Percentiles rank a stretch among this genome's conserved stretches.
These are phyloP conservation scores for Ceratina australensis DNA, from an alignment of 1,140 invertebrate genomes.

Conservation along the genomic window DNA sequence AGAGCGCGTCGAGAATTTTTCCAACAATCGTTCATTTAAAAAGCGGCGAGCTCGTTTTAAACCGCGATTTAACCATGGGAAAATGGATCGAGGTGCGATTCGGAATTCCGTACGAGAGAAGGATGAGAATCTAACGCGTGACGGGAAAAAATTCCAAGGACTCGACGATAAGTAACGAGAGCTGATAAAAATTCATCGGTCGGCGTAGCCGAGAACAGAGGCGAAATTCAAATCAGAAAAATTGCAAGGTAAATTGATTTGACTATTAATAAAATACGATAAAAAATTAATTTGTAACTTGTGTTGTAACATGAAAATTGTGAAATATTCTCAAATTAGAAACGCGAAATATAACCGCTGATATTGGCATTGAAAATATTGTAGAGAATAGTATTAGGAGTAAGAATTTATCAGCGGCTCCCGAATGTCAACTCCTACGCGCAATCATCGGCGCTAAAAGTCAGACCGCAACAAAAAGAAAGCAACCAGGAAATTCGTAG, in stretches of 20 bases:
- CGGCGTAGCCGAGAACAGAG: background rate
- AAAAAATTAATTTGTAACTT: too few relatives aligned
- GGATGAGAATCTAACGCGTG: background rate
- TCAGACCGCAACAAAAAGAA: background rate
- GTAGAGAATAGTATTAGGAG: background rate
- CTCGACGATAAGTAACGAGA: background rate
- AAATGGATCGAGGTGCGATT: conserved; percentile 2
- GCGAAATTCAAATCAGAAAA: background rate
- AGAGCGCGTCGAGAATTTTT: conserved; percentile 21
- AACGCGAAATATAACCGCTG: too few relatives aligned
- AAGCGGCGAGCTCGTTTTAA: background rate
- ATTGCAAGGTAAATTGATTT: too few relatives aligned
- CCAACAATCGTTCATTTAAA: background rate
- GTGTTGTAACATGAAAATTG: too few relatives aligned
- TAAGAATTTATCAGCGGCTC: too few relatives aligned
- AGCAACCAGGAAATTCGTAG: conserved; percentile 21
- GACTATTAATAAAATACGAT: too few relatives aligned
- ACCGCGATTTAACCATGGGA: conserved; percentile 25
- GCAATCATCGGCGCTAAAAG: background rate
- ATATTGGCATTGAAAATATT: background rate
- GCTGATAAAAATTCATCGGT: background rate
- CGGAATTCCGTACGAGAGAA: background rate
- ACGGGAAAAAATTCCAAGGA: conserved; percentile 20
- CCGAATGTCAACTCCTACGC: too few relatives aligned
- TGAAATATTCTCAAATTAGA: too few relatives aligned